phyloP scores from a whole-genome alignment of 2,797 vertebrate genomes.

The Botia kubotai region DNA sequence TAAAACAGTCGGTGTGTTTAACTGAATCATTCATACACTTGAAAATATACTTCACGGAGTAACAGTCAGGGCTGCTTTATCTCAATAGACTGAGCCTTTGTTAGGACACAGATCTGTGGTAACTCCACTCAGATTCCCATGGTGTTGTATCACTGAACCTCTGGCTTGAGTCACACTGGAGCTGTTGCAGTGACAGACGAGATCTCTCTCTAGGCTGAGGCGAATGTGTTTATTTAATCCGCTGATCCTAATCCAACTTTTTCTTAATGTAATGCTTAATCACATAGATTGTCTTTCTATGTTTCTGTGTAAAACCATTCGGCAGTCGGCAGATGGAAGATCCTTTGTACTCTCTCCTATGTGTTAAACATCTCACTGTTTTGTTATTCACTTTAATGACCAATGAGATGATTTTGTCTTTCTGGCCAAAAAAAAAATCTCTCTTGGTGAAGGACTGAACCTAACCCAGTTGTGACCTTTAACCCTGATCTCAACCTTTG shows the following conservation, averaged over 20 bases:
- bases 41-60: slow-evolving; percentile 29
- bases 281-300: neutral
- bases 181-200: slow-evolving; percentile 18
- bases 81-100: slow-evolving; percentile 29
- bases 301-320: neutral
- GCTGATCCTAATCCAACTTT: neutral
- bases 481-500: slow-evolving; percentile 42
- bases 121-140: slow-evolving; percentile 27
- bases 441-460: slow-evolving; percentile 25
- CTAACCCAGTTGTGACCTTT: slow-evolving; percentile 39
- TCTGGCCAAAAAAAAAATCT: slow-evolving; percentile 34
- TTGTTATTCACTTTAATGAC: neutral
- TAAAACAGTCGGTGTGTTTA: slow-evolving; percentile 9
- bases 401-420: slow-evolving; percentile 24
- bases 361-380: neutral
- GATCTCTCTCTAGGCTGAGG: slow-evolving; percentile 11
- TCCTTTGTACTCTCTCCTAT: neutral
- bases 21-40: neutral
- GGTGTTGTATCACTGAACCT: slow-evolving; percentile 26
- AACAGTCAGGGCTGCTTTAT: slow-evolving; percentile 8
- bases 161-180: slow-evolving; percentile 14
- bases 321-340: slow-evolving; percentile 6
- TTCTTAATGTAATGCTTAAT: slow-evolving; percentile 10
- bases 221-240: slow-evolving; percentile 25
- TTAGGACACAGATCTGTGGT: slow-evolving; percentile 1